Evolutionary conservation across 2,113 vertebrate species (phyloP).

Genomic region (Pogona vitticeps): DNA sequence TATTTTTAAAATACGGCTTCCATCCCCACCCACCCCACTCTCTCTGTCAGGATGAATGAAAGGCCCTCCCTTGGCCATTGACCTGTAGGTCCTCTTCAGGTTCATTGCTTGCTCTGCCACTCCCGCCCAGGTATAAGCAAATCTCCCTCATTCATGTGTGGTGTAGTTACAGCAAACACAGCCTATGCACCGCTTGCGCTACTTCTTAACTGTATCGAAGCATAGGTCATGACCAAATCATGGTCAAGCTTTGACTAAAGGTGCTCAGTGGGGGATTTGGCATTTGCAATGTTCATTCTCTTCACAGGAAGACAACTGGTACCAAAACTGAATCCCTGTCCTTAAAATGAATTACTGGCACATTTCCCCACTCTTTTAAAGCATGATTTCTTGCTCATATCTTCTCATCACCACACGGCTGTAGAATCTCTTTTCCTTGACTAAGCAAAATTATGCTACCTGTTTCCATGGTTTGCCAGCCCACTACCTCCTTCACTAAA

Average conservation of each 20-base stretch:
- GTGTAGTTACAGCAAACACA: conserved; percentile 35
- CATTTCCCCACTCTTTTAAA: conserved; percentile 36
- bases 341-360: conserved; percentile 60
- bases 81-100: conserved; percentile 64
- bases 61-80: conserved; percentile 61
- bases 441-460: conserved; percentile 30
- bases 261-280: conserved; percentile 27
- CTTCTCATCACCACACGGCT: conserved; percentile 46
- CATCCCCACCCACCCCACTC: conserved; percentile 35
- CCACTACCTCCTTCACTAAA: background rate
- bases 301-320: background rate
- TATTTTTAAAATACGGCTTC: conserved; percentile 44
- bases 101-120: conserved; percentile 63
- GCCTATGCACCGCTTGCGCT: conserved; percentile 49
- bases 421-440: conserved; percentile 32
- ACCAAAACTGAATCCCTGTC: conserved; percentile 44
- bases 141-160: conserved; percentile 52
- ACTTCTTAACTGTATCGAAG: conserved; percentile 37
- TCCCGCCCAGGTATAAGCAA: conserved; percentile 51
- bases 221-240: conserved; percentile 16
- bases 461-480: background rate
- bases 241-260: conserved; percentile 38
- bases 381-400: conserved; percentile 50
- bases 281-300: conserved; percentile 8
- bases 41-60: conserved; percentile 67